These are phyloP conservation scores for Meleagris gallopavo DNA, from an alignment of 2,113 vertebrate species.

Conservation along the genomic window DNA sequence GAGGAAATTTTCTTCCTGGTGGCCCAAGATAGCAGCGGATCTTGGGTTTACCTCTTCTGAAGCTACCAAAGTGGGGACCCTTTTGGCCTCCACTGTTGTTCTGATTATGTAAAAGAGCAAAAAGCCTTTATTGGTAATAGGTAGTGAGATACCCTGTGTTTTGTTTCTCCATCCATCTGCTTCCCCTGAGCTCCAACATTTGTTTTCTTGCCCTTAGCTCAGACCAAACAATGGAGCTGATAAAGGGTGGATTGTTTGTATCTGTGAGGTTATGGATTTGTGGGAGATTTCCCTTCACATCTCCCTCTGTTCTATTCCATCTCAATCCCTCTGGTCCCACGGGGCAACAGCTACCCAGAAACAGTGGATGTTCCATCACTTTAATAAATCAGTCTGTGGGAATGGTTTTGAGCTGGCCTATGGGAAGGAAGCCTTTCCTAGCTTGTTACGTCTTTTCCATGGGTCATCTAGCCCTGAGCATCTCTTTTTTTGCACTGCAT, in stretches of 20 bases:
- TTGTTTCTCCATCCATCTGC: background rate
- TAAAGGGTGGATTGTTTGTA: background rate
- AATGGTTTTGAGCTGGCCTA: background rate
- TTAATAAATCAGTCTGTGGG: background rate
- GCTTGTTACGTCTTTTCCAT: background rate
- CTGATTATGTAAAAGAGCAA: background rate
- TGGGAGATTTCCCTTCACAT: background rate
- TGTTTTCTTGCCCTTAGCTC: background rate
- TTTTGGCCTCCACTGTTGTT: fast-evolving
- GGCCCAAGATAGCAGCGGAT: background rate
- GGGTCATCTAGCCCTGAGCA: background rate
- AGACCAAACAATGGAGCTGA: background rate
- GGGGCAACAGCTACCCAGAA: background rate
- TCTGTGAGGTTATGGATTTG: background rate
- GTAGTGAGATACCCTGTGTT: background rate
- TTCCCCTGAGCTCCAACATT: background rate
- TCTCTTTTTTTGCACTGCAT: background rate
- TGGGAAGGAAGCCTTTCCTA: background rate
- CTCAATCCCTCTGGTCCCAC: background rate
- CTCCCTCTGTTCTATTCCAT: background rate
- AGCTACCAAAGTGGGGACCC: background rate
- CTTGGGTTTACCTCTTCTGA: background rate
- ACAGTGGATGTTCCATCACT: background rate
- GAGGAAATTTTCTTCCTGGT: background rate
- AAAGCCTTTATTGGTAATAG: background rate